Conservation (phyloP, 1,140 invertebrate genomes). For the Aethina tumida region DNA sequence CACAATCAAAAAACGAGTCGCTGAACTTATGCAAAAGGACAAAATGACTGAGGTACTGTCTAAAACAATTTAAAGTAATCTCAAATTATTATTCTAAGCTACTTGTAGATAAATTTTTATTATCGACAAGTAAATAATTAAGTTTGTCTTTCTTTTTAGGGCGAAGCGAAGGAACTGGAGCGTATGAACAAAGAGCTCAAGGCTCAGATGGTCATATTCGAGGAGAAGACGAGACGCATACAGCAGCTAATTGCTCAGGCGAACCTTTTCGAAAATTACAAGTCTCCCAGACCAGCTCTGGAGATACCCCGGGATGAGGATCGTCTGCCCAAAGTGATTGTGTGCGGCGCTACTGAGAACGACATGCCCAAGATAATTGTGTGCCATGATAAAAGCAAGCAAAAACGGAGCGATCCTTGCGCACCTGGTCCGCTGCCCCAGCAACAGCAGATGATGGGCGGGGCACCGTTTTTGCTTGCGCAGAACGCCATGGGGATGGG, state of each 20-base stretch:
- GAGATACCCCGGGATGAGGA: conserved; percentile 24
- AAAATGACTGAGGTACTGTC: conserved; percentile 21
- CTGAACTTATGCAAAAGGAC: conserved; percentile 23
- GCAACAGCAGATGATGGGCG: no score
- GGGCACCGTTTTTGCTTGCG: no score
- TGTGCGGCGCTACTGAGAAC: conserved; percentile 29
- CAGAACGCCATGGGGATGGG: no score
- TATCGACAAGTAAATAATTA: no score
- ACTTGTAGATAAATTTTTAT: conserved; percentile 3
- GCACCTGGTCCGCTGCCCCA: neutral
- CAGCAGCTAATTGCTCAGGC: conserved; percentile 25
- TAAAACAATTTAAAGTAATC: neutral
- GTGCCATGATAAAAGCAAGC: conserved; percentile 24
- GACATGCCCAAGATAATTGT: conserved; percentile 33
- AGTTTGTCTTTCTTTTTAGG: no score
- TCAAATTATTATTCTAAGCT: neutral
- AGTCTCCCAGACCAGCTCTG: conserved; percentile 10
- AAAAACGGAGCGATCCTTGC: no score
- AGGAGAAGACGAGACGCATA: conserved; percentile 32
- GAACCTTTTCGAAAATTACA: conserved; percentile 25
- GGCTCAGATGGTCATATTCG: conserved; percentile 30
- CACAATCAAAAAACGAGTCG: conserved; percentile 28
- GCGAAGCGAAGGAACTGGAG: conserved; percentile 30
- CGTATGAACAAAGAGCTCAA: conserved; percentile 27
- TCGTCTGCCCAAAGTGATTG: conserved; percentile 31